A percentile compares a stretch with the other conserved stretches of the same genome.
Conservation (phyloP, 2,113 vertebrate genomes). For the Ammospiza caudacuta region DNA sequence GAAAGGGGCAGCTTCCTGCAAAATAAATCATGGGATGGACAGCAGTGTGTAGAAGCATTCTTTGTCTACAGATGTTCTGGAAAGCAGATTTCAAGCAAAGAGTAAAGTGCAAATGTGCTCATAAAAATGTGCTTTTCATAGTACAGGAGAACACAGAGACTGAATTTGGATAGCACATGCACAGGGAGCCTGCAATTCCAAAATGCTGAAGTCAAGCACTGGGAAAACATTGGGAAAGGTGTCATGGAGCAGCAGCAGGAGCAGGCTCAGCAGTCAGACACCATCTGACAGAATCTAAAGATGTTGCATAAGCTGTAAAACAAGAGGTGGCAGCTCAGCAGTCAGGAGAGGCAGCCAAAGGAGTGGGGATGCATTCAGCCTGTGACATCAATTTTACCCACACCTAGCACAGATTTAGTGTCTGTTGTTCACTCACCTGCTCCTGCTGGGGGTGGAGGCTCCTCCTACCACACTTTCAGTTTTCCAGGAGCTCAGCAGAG, state of each 20-base stretch:
- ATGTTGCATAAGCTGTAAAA: not conserved
- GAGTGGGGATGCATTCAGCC: not conserved
- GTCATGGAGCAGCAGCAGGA: not conserved
- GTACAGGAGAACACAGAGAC: fast-evolving
- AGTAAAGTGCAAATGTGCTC: not conserved
- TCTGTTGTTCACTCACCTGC: not conserved
- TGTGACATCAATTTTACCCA: not conserved
- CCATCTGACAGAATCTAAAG: not conserved
- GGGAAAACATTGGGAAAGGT: not conserved
- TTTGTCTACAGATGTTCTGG: not conserved
- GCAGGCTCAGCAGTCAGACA: not conserved
- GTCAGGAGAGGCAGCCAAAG: not conserved
- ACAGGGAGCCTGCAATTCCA: not conserved
- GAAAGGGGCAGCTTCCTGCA: not conserved
- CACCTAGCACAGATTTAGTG: not conserved
- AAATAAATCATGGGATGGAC: not conserved
- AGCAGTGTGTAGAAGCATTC: not conserved
- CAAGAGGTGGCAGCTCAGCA: not conserved
- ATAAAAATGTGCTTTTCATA: not conserved
- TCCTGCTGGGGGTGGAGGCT: not conserved
- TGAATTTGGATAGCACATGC: not conserved
- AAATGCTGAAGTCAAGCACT: not conserved
- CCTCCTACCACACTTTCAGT: not conserved
- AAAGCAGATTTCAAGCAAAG: not conserved
- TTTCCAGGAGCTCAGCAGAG: not conserved